Evolutionary conservation across 2,797 vertebrate species (phyloP), one percentile per base, ranked within the genome.

Genomic region (Paratrypauchen microcephalus): DNA sequence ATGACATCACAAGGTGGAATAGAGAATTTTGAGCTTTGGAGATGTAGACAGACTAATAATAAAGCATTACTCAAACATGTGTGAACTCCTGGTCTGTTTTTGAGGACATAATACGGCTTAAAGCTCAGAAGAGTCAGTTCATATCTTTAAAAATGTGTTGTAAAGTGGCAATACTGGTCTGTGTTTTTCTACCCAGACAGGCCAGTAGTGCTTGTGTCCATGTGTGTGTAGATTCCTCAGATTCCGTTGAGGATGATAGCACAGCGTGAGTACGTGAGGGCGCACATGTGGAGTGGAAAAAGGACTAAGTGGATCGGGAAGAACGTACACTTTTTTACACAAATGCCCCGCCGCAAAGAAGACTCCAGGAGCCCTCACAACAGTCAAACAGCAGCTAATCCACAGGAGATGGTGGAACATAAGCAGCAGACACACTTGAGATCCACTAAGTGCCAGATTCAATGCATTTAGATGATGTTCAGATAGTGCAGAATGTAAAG

Each of bases 401-500:
- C 77, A 81, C 78, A 86, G 80, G 86, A 88, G 85, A 92, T 88
- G 87, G 79, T 54, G 52, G 57, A 66, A 65, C 56, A n/a, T 65
- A 76, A 78, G 72, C 71, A 69, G n/a, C 45, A 70, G 72, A 61
- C 78, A n/a, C 18, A n/a, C 2, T 52, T 21, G 19, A 52, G 50
- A n/a, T 11, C 1, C 8, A 21, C 9, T 6, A 52, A 2, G 7
- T 21, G 50, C 50, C n/a, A 52, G 21, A 5, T 50, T 1, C 5
- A 48, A 11, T 19, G 6, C 50, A n/a, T 52, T 50, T 19, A 50
- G 16, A 4, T 50, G 16, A 50, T 50, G 48, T 18, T 18, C 48
- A 50, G 16, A 50, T 50, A 16, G 78, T 71, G 73, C 18, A 61
- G 66, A 62, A 72, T 75, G 39, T 41, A 41, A 41, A 41, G 9